Conservation (phyloP, 2,888 invertebrate species). For the Hyposoter dolosus region DNA sequence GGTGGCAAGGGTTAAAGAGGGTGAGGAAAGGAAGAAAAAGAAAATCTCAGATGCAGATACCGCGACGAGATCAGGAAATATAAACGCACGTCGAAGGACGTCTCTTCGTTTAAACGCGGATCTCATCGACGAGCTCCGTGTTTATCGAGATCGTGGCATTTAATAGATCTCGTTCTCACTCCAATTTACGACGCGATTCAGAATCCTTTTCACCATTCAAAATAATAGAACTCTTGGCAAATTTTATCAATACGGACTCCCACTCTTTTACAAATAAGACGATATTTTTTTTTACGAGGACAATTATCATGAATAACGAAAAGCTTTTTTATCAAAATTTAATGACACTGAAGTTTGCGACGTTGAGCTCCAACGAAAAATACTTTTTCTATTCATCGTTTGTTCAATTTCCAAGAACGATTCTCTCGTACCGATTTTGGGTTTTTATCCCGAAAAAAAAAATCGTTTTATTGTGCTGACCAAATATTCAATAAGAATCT, state of each 20-base stretch:
- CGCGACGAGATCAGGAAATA: slow-evolving; percentile 12
- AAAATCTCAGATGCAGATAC: slow-evolving; percentile 35
- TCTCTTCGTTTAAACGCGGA: slow-evolving; percentile 30
- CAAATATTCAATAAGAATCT: too few relatives aligned
- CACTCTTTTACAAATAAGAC: background rate
- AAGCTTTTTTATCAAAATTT: too few relatives aligned
- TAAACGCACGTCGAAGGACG: slow-evolving; percentile 46
- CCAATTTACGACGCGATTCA: background rate
- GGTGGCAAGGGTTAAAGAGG: background rate
- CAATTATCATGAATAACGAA: background rate
- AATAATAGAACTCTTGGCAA: slow-evolving; percentile 4
- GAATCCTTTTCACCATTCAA: background rate
- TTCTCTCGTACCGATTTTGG: too few relatives aligned
- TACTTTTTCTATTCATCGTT: too few relatives aligned
- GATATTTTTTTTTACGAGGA: background rate
- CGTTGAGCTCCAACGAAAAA: too few relatives aligned
- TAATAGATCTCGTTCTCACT: slow-evolving; percentile 3
- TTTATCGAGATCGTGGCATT: slow-evolving; percentile 10
- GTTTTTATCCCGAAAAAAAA: too few relatives aligned
- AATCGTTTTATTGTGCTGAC: too few relatives aligned
- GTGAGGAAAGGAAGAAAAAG: background rate
- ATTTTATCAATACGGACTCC: background rate
- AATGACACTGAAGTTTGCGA: too few relatives aligned
- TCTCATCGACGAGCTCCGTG: slow-evolving; percentile 49
- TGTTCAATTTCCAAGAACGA: too few relatives aligned